Base-by-base conservation (phyloP, 2,888 invertebrate species). In the Caenorhabditis sinica region DNA sequence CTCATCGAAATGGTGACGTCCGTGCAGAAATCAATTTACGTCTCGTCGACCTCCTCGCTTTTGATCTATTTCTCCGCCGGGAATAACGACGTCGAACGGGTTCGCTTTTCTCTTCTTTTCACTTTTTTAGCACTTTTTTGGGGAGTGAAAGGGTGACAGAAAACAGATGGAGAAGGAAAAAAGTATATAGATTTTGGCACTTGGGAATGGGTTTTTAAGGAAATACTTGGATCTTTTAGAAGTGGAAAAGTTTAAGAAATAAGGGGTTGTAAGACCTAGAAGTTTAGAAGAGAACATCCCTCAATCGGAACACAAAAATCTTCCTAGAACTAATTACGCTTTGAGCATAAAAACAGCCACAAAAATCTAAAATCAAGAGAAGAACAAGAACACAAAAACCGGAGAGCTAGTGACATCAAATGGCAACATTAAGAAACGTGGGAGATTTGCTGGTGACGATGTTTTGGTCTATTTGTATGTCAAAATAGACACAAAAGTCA, bases 51-150 rank as follows among this genome's bases (percentile, higher is more conserved):
- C 43, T 65, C 83, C 40, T 79, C 86, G 1, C 71, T 88, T 20
- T 68, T 88, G 73, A 79, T 88, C 36, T 81, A 86, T 71, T 88
- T 88, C 79, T 72, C 72, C 25, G 81, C 88, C 23, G 88, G 88
- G 56, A 81, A 80, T 40, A 88, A 88, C 69, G 74, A 80, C 33
- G 74, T 74, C 25, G 81, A 74, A 40, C 68, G 83, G 51, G 87
- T 87, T 5, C n/a, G 83, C 75, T 45, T 13, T 11, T 9, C 15
- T 56, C 20, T 23, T 60, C 60, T 53, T 66, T 58, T n/a, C 25
- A 69, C 61, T 74, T 74, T 74, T 63, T 77, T 36, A 1, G 76
- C 17, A 25, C 15, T 2, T 15, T 43, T 8, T 40, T 43, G 0
- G 1, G 20, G 33, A n/a, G n/a, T n/a, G n/a, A n/a, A n/a, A 49